Evolutionary conservation across 2,888 invertebrate genomes (phyloP), one percentile per base, ranked within the genome.

Genomic region (Troides helena): DNA sequence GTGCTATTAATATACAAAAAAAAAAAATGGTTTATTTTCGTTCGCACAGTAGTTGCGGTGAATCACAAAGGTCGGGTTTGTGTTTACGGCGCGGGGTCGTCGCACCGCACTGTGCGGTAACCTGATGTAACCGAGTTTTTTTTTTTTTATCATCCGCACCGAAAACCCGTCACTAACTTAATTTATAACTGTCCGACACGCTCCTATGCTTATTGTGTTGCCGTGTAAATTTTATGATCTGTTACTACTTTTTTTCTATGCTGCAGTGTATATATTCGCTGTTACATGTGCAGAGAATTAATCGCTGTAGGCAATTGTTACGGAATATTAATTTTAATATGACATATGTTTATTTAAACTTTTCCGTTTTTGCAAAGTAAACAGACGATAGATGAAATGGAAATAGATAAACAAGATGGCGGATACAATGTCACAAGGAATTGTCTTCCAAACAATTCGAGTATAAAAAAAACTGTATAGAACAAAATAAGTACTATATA

Each of bases 151-250:
- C n/a, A 43, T 68, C 60, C 66, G 58, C 30, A 58, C 70, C 63
- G 67, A 67, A 70, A 70, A 67, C 63, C 67, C 67, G 70, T 61
- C 64, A 65, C 60, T 70, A 67, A 64, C 64, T 63, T 64, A 70
- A 70, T 70, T 67, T 70, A 67, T 67, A 70, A 67, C 70, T 67
- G 70, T 63, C 60, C 61, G 67, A n/a, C 53, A 67, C 70, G 70
- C 67, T 70, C 67, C 70, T 70, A 67, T 60, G 67, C 67, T 59
- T 67, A 64, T 64, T 70, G 67, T 70, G 18, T 70, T 53, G 59
- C 64, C 12, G 64, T 67, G 66, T 66, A 66, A 66, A 70, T 57
- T 69, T 69, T 57, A 66, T 30, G 57, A 65, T 56, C 39, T 57
- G n/a, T 62, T 30, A 59, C 53, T 4, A n/a, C 58, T 65, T 62